Percentiles rank a stretch among this genome's conserved stretches.
phyloP scores from a whole-genome alignment of 2,113 vertebrate species.

The Ageneiosus marmoratus region DNA sequence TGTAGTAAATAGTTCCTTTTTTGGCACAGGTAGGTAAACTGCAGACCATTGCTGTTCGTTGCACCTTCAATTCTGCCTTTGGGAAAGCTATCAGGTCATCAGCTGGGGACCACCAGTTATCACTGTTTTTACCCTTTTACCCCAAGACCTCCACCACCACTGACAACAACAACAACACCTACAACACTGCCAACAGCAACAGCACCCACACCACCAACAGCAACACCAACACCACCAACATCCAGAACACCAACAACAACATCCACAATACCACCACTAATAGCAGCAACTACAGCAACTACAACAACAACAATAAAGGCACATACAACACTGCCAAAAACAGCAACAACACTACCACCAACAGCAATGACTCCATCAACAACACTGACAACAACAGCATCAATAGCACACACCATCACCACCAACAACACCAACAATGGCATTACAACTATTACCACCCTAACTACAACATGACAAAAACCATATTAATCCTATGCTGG shows the following conservation, averaged over 20 bases:
- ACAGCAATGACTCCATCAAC: background rate
- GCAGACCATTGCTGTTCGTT: background rate
- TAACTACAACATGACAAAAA: background rate
- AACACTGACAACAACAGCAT: background rate
- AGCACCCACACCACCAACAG: background rate
- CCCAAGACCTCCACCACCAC: background rate
- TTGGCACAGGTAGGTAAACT: background rate
- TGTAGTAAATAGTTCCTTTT: background rate
- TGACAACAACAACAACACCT: background rate
- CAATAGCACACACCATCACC: no score
- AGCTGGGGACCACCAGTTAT: no score
- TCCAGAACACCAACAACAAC: background rate
- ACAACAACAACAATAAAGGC: background rate
- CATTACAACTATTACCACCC: background rate
- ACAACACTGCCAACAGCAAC: background rate
- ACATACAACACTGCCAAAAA: no score
- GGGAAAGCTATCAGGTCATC: background rate
- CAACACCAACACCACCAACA: background rate
- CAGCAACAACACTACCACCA: background rate
- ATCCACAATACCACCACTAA: background rate
- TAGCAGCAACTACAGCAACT: background rate
- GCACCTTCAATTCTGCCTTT: background rate
- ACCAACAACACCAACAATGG: background rate
- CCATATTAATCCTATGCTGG: background rate
- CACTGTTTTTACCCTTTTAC: background rate